Base-by-base conservation (phyloP, 1,140 invertebrate species). In the Polypedilum pembai region DNA sequence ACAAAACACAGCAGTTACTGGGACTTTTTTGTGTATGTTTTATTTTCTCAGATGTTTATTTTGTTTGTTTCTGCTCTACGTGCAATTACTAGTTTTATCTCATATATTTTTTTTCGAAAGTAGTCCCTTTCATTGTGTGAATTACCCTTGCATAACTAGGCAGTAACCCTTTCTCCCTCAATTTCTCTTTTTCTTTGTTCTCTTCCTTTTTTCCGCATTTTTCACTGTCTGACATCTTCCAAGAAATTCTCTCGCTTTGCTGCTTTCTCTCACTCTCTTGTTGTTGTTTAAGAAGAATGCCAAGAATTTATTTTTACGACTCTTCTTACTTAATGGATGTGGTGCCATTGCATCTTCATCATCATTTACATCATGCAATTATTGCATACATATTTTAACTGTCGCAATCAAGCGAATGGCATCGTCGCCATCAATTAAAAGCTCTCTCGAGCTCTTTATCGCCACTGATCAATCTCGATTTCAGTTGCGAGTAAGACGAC, bases 391-490 rank as follows among this genome's bases (percentile, higher is more conserved):
- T 56, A 56, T 56, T 56, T 56, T 56, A 12, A 56, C n/a, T 56
- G 12, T 56, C 45, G 12, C 45, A 56, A 56, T 56, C 45, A 56
- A 56, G 7, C n/a, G n/a, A 56, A 56, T 56, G 45, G 45, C 45
- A 56, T 56, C 45, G 45, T n/a, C 45, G 45, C 45, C 45, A 56
- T 56, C n/a, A 56, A 56, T 56, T 56, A 56, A 33, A 33, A 33
- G 24, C 24, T 33, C 24, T 56, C 24, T 33, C 5, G 24, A 33
- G 24, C 24, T 33, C 24, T 56, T 56, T 56, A 56, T 56, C 45
- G 45, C 12, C 45, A 56, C 45, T n/a, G 45, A 56, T 56, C 45
- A 56, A 56, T 56, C 45, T 56, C n/a, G 45, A n/a, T 56, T 56
- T 56, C 45, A 56, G 12, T 15, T 12, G 12, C 12, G 12, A 56